These are phyloP conservation scores for Lophius americanus DNA, from an alignment of 2,797 vertebrate genomes.

Conservation along the genomic window DNA sequence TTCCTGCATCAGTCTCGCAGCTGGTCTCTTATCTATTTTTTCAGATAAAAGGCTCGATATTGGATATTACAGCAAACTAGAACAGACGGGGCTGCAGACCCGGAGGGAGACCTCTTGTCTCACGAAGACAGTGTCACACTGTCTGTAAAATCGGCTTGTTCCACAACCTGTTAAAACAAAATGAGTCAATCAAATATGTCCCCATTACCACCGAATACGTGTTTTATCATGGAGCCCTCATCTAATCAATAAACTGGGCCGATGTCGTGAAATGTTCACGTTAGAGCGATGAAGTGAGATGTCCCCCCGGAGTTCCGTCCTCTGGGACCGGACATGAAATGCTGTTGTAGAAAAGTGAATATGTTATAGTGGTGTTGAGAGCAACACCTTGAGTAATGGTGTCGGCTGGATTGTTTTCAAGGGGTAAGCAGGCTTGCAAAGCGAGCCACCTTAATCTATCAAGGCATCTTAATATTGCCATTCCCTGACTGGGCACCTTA, in stretches of 20 bases:
- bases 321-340: no score
- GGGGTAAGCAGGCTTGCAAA: not conserved
- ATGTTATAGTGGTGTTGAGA: no score
- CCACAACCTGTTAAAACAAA: slow-evolving; percentile 7
- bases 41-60: slow-evolving; percentile 22
- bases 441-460: not conserved
- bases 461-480: not conserved
- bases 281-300: no score
- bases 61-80: slow-evolving; percentile 12
- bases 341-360: no score
- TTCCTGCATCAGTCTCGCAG: slow-evolving; percentile 14
- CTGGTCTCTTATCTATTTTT: slow-evolving; percentile 23
- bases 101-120: slow-evolving; percentile 11
- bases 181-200: not conserved
- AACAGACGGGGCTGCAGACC: slow-evolving; percentile 1
- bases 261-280: no score
- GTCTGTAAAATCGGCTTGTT: slow-evolving; percentile 3
- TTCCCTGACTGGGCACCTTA: slow-evolving; percentile 10
- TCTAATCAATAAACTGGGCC: not conserved
- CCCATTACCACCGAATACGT: slow-evolving; percentile 4
- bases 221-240: slow-evolving; percentile 16
- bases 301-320: no score
- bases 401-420: slow-evolving; percentile 4
- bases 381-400: not conserved
- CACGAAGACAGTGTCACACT: slow-evolving; percentile 9